Base-by-base conservation (phyloP, 2,888 invertebrate species). In the Lasioglossum villosulum region DNA sequence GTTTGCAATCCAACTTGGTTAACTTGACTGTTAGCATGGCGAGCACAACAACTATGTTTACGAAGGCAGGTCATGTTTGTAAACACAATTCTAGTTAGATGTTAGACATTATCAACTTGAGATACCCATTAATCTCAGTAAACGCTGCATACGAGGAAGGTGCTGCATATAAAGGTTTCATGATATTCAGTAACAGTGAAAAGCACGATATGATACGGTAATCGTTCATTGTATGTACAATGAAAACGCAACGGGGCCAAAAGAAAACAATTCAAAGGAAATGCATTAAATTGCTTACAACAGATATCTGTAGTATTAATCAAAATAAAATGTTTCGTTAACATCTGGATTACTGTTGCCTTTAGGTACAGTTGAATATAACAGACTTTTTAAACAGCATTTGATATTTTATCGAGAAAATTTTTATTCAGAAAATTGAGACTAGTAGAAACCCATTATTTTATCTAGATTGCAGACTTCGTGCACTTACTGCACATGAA, bases 71-170 rank as follows among this genome's bases (percentile, higher is more conserved):
- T 63, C 27, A 63, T 63, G 59, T 63, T 63, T 63, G 27, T 27
- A 63, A 63, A 63, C 59, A 63, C 27, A 63, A 30, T 63, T 63
- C 59, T 63, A 27, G 16, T 63, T 63, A 30, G 59, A 63, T 63
- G 59, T 63, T 63, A 63, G 27, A 63, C 27, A 63, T 59, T 59
- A 59, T 63, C 59, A 63, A 63, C 27, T 63, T 30, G 59, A 63
- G 27, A 63, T 63, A 63, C 6, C 59, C 59, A 63, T 63, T 63
- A 30, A 63, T 63, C 6, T 63, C 59, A 27, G 59, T 63, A 63
- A 63, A 63, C 59, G 5, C 12, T 5, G 27, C 4, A 30, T 16
- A 59, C 16, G 59, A n/a, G 59, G 27, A 63, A 14, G 27, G 59
- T 63, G 4, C 16, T 30, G 16, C 23, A 52, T 52, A 23, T 52